Percentiles rank a stretch among this genome's conserved stretches.
Evolutionary conservation across 2,888 invertebrate species (phyloP).

Genomic region (Pachycephus smyrnensis): DNA sequence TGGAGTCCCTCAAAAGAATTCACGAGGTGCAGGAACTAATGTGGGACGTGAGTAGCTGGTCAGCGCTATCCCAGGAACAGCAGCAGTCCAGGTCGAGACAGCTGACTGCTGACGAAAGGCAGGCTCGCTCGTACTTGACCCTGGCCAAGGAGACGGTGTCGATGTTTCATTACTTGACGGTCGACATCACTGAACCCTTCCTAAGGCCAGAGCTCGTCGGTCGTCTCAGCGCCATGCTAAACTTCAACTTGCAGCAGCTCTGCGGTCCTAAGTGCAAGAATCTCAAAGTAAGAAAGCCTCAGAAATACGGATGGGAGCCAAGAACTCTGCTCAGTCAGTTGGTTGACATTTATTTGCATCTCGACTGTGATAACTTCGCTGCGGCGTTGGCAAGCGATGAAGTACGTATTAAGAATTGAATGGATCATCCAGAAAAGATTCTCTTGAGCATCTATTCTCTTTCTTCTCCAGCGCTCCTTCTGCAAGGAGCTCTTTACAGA

Average conservation of each 20-base stretch:
- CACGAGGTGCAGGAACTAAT: slow-evolving; percentile 90
- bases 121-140: slow-evolving; percentile 91
- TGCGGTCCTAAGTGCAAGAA: slow-evolving; percentile 97
- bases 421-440: background rate
- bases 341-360: slow-evolving; percentile 96
- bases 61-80: slow-evolving; percentile 74
- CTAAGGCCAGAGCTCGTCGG: slow-evolving; percentile 93
- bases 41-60: slow-evolving; percentile 78
- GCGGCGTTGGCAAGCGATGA: slow-evolving; percentile 96
- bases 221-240: slow-evolving; percentile 96
- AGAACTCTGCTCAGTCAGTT: slow-evolving; percentile 90
- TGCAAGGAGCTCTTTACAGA: slow-evolving; percentile 92
- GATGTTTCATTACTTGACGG: slow-evolving; percentile 97
- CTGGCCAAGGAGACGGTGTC: slow-evolving; percentile 96
- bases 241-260: slow-evolving; percentile 96
- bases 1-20: slow-evolving; percentile 89
- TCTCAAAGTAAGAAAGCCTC: slow-evolving; percentile 91
- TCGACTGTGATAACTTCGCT: slow-evolving; percentile 92
- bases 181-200: slow-evolving; percentile 95
- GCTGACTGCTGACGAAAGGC: slow-evolving; percentile 85
- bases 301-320: slow-evolving; percentile 98
- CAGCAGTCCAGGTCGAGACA: slow-evolving; percentile 84
- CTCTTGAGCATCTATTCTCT: slow-evolving; percentile 10
- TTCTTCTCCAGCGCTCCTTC: slow-evolving; percentile 84
- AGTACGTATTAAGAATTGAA: slow-evolving; percentile 69